Evolutionary conservation across 35 echinoderm and acorn worm genomes (phyloP), one percentile per base, ranked within the genome.

Genomic region (Eucidaris tribuloides): DNA sequence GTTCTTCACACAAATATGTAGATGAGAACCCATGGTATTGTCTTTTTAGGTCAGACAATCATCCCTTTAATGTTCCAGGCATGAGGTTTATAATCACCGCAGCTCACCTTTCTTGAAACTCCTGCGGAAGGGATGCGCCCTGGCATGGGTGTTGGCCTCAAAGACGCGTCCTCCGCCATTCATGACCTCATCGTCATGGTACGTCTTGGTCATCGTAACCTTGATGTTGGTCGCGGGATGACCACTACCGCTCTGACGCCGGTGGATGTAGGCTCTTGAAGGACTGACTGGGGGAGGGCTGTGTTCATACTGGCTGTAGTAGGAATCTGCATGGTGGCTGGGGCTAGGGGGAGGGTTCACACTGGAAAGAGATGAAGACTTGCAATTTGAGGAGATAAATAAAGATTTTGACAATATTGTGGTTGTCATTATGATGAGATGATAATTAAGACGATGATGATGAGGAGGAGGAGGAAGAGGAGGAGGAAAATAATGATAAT

Each of bases 31-130:
- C n/a, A n/a, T n/a, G n/a, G n/a, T n/a, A n/a, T n/a, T n/a, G n/a
- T n/a, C n/a, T n/a, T n/a, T n/a, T n/a, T n/a, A n/a, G n/a, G n/a
- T n/a, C n/a, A n/a, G n/a, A n/a, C n/a, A n/a, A n/a, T n/a, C n/a
- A n/a, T n/a, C n/a, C n/a, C n/a, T n/a, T n/a, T n/a, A n/a, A n/a
- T n/a, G n/a, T n/a, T n/a, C n/a, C n/a, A n/a, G n/a, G n/a, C n/a
- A n/a, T n/a, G n/a, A n/a, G n/a, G n/a, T n/a, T n/a, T n/a, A n/a
- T n/a, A n/a, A n/a, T 28, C 13, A 87, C 32, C 18, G 42, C 25
- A 59, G 71, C 58, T 30, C 58, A 87, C 90, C 76, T 82, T 86
- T 92, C 65, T 82, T 87, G 56, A 92, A 92, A 43, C 90, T 87
- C 55, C 68, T 92, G 42, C 90, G 71, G 57, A 87, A 92, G 31